A percentile compares a stretch with the other conserved stretches of the same genome.
These are phyloP conservation scores for Anarhynchus alexandrinus DNA, from an alignment of 2,113 vertebrate species.

Conservation along the genomic window DNA sequence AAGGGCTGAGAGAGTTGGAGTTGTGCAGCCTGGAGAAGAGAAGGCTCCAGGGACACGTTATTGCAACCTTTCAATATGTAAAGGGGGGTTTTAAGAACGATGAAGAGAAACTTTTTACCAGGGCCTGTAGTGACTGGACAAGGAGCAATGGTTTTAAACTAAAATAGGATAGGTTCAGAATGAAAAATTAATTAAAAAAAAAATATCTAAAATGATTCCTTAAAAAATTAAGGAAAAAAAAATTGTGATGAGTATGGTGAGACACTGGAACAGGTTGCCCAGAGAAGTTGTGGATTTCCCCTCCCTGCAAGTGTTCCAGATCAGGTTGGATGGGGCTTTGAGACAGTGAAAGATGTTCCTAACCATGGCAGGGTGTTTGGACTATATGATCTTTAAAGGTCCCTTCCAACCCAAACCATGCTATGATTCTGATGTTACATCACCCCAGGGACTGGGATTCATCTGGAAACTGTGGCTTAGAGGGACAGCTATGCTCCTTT, in stretches of 20 bases:
- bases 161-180: fast-evolving
- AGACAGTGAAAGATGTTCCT: neutral
- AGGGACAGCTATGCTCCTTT: neutral
- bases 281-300: neutral
- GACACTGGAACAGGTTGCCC: neutral
- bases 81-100: neutral
- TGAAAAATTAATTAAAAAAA: too few species aligned
- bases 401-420: neutral
- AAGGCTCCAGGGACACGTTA: neutral
- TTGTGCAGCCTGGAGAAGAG: neutral
- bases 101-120: neutral
- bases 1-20: neutral
- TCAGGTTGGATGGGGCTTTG: neutral
- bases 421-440: neutral
- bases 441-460: neutral
- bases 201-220: too few species aligned
- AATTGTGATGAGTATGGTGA: fast-evolving
- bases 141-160: neutral
- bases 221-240: neutral
- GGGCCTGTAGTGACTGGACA: neutral
- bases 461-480: neutral
- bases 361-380: neutral
- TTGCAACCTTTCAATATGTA: fast-evolving
- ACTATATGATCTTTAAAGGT: too few species aligned
- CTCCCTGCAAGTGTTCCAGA: neutral